Conservation (phyloP, 2,888 invertebrate genomes). For the Anoncus sp. region DNA sequence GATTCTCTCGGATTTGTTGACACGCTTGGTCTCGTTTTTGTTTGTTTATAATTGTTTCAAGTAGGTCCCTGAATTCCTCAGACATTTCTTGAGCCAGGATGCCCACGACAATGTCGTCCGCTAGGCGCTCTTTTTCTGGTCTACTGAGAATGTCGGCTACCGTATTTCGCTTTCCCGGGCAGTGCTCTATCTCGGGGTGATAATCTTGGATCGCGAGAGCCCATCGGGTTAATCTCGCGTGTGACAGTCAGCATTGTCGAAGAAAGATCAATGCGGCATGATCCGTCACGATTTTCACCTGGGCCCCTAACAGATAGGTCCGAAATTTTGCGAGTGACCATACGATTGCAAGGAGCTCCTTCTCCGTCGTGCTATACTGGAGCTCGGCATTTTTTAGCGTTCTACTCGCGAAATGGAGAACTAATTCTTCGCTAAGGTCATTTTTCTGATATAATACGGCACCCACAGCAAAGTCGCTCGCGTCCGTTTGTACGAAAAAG, state of each 20-base stretch:
- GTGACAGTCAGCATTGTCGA: too few relatives aligned
- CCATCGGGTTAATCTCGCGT: too few relatives aligned
- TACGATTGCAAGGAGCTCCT: constrained; percentile 58
- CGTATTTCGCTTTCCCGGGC: constrained; percentile 45
- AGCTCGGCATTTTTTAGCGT: constrained; percentile 49
- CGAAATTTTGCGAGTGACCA: constrained; percentile 45
- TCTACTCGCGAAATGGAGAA: constrained; percentile 56
- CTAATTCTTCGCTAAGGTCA: neutral
- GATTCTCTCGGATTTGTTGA: too few relatives aligned
- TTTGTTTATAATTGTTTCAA: too few relatives aligned
- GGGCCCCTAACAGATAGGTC: too few relatives aligned
- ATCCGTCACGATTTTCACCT: too few relatives aligned
- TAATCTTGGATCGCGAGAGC: constrained; percentile 57
- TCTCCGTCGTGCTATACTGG: constrained; percentile 50
- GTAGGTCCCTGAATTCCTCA: neutral
- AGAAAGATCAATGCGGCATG: too few relatives aligned
- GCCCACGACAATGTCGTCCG: neutral
- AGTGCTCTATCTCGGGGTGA: constrained; percentile 50
- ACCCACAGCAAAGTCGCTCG: neutral
- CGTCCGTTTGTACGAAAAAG: too few relatives aligned
- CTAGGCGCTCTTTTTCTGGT: neutral
- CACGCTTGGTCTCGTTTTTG: too few relatives aligned
- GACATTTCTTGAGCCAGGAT: neutral
- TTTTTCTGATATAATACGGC: too few relatives aligned
- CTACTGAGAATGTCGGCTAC: constrained; percentile 50